Evolutionary conservation across 1,140 invertebrate species (phyloP).

Genomic region (Dermatophagoides farinae): DNA sequence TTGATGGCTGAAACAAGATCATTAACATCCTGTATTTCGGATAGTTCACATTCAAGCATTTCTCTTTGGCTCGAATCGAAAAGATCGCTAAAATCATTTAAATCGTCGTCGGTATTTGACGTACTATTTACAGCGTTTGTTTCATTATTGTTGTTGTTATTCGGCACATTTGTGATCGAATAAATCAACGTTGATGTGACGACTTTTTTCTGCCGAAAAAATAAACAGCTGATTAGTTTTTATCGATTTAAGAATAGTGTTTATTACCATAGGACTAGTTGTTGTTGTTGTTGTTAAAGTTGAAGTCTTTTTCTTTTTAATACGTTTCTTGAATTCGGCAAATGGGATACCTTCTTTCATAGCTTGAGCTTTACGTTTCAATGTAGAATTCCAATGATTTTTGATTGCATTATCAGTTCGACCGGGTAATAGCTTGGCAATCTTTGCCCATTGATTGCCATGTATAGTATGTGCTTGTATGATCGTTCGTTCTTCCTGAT

Average conservation of each 20-base stretch:
- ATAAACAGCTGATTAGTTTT: background rate
- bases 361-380: slow-evolving; percentile 47
- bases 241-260: background rate
- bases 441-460: slow-evolving; percentile 95
- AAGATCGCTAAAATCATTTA: slow-evolving; percentile 16
- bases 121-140: background rate
- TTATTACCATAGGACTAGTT: background rate
- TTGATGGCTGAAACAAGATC: slow-evolving; percentile 2
- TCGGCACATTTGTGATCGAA: too few relatives aligned
- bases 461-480: slow-evolving; percentile 67
- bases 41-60: slow-evolving; percentile 11
- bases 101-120: slow-evolving; percentile 6
- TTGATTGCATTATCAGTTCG: slow-evolving; percentile 95
- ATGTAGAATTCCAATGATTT: slow-evolving; percentile 98
- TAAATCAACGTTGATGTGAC: background rate
- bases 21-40: slow-evolving; percentile 9
- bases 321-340: slow-evolving; percentile 6
- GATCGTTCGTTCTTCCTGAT: slow-evolving; percentile 77
- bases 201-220: background rate
- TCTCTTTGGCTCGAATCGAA: slow-evolving; percentile 12
- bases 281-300: too few relatives aligned
- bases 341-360: slow-evolving; percentile 12
- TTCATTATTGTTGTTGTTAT: background rate
- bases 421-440: slow-evolving; percentile 79
- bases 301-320: background rate